These are phyloP conservation scores for Alviniconcha marisindica DNA, from an alignment of 1,140 invertebrate species.

Conservation along the genomic window DNA sequence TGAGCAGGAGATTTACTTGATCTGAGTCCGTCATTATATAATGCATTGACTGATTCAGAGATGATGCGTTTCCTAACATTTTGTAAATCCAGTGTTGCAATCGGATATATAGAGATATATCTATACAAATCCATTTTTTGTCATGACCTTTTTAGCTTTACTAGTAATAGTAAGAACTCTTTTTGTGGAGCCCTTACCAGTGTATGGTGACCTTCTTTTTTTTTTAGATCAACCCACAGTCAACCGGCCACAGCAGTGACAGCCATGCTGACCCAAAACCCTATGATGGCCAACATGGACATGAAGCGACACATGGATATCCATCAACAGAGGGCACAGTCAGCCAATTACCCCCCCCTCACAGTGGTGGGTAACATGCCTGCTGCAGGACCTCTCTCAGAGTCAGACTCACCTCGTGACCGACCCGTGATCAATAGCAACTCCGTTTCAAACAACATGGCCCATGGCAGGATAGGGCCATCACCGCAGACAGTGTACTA, in stretches of 20 bases:
- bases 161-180: too few relatives aligned
- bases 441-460: not conserved
- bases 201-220: not conserved
- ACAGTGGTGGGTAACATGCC: not conserved
- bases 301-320: not conserved
- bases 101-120: too few relatives aligned
- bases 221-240: not conserved
- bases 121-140: too few relatives aligned
- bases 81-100: too few relatives aligned
- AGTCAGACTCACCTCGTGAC: not conserved
- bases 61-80: too few relatives aligned
- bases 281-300: not conserved
- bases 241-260: slow-evolving; percentile 19
- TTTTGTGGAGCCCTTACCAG: too few relatives aligned
- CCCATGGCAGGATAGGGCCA: not conserved
- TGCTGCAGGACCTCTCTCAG: not conserved
- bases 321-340: not conserved
- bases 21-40: too few relatives aligned
- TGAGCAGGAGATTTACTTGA: too few relatives aligned
- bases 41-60: too few relatives aligned
- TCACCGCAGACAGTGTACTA: not conserved
- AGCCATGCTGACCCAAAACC: slow-evolving; percentile 7
- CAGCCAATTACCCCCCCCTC: not conserved
- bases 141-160: too few relatives aligned
- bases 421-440: not conserved